These are phyloP conservation scores for Syritta pipiens DNA, from an alignment of 2,888 invertebrate genomes.

Conservation along the genomic window DNA sequence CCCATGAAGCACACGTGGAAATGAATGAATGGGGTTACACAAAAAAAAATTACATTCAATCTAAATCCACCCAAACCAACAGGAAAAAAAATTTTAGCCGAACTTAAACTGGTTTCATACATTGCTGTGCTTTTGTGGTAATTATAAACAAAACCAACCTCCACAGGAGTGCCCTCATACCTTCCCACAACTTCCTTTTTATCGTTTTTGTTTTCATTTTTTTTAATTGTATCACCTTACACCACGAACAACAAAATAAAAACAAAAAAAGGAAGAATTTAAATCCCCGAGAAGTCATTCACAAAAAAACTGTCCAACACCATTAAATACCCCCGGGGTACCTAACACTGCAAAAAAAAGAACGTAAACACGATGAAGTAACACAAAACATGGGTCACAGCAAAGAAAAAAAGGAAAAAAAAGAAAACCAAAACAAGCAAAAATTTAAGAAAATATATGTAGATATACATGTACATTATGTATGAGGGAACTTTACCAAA, in stretches of 20 bases:
- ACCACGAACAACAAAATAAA: background rate
- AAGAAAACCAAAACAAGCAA: too few relatives aligned
- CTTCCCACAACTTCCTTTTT: too few relatives aligned
- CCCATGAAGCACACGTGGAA: too few relatives aligned
- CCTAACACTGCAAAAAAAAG: background rate
- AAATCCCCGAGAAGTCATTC: slow-evolving; percentile 7
- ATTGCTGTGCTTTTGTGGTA: background rate
- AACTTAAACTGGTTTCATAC: background rate
- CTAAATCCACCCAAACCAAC: too few relatives aligned
- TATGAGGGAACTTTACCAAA: background rate
- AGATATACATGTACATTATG: background rate
- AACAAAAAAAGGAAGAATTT: too few relatives aligned
- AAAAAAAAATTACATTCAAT: too few relatives aligned
- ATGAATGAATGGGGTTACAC: too few relatives aligned
- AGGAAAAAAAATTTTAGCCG: too few relatives aligned
- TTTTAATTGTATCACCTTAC: slow-evolving; percentile 5
- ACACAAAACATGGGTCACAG: slow-evolving; percentile 2
- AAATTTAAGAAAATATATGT: background rate
- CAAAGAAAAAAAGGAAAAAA: too few relatives aligned
- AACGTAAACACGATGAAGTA: slow-evolving; percentile 19
- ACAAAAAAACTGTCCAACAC: background rate
- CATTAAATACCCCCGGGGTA: background rate
- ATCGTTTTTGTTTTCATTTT: background rate
- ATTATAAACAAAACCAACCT: background rate
- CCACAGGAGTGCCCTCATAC: too few relatives aligned